Conservation (phyloP, 2,888 invertebrate genomes). For the Eurytoma adleriae region DNA sequence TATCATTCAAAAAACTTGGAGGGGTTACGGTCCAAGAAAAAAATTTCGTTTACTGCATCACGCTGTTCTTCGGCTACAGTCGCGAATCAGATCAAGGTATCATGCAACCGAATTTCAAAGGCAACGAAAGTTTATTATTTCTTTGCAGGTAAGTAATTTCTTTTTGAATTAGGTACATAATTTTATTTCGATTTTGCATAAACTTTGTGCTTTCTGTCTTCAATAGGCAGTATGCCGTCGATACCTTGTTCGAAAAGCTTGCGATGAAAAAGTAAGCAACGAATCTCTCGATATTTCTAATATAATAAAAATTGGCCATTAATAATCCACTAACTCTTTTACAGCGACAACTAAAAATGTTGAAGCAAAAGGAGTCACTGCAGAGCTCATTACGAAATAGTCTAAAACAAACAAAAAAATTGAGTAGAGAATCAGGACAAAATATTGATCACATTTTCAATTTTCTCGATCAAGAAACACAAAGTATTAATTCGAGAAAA, state of each 20-base stretch:
- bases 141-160: slow-evolving; percentile 79
- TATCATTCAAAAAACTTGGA: slow-evolving; percentile 89
- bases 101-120: slow-evolving; percentile 84
- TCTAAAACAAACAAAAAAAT: slow-evolving; percentile 58
- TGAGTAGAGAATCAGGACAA: slow-evolving; percentile 76
- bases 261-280: slow-evolving; percentile 76
- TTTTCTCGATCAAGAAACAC: slow-evolving; percentile 80
- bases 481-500: slow-evolving; percentile 57
- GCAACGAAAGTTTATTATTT: slow-evolving; percentile 82
- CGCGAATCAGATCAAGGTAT: slow-evolving; percentile 86
- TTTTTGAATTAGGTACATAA: not conserved
- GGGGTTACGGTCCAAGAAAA: slow-evolving; percentile 85
- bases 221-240: slow-evolving; percentile 83
- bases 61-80: slow-evolving; percentile 92
- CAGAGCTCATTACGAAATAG: slow-evolving; percentile 75
- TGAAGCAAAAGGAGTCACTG: slow-evolving; percentile 76
- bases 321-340: not conserved
- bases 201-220: slow-evolving; percentile 30
- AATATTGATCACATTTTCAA: slow-evolving; percentile 84
- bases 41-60: slow-evolving; percentile 83
- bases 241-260: slow-evolving; percentile 80
- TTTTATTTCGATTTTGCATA: slow-evolving; percentile 2
- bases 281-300: not conserved
- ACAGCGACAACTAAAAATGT: slow-evolving; percentile 11
- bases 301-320: not conserved